Evolutionary conservation across 2,888 invertebrate species (phyloP), one percentile per base, ranked within the genome.

Genomic region (Acanthopleura granulata): DNA sequence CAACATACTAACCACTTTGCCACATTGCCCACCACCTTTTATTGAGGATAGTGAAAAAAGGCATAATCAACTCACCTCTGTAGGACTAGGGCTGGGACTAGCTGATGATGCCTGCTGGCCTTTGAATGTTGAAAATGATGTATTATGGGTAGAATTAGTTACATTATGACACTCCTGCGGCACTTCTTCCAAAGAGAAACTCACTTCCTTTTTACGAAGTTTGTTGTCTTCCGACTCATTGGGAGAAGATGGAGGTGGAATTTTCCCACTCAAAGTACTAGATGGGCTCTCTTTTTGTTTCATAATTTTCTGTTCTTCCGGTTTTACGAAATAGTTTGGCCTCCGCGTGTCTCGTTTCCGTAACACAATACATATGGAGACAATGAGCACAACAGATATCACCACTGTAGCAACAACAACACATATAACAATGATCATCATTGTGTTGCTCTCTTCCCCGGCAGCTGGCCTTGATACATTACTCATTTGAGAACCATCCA

Each of bases 321-420:
- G 40, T 49, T 71, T 40, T n/a, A 49, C 71, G n/a, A 49, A 49
- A 77, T 81, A 77, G 73, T 82, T 78, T 57, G 79, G 75, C 30
- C 82, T 82, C 72, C 78, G 76, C 22, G 79, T 61, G 74, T 87
- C 87, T 30, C 80, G 77, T 57, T 83, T 75, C 9, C 71, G 18
- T 3, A 66, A 15, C 18, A 71, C 71, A 6, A 40, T 15, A 25
- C 71, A 74, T 50, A 84, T 83, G 3, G 79, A 78, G 0, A 76
- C 77, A 62, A 82, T 76, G 22, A 84, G 82, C 4, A 78, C 81
- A 14, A 80, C 76, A 0, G 84, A 82, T 27, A 83, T 76, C 22
- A 81, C 76, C 22, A 82, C 72, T 0, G 84, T 84, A 69, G 82
- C 80, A 72, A 83, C 77, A 73, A 84, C 79, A 69, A 84, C 84